These are phyloP conservation scores for Mylabris sibirica DNA, from an alignment of 2,888 invertebrate species.

Conservation along the genomic window DNA sequence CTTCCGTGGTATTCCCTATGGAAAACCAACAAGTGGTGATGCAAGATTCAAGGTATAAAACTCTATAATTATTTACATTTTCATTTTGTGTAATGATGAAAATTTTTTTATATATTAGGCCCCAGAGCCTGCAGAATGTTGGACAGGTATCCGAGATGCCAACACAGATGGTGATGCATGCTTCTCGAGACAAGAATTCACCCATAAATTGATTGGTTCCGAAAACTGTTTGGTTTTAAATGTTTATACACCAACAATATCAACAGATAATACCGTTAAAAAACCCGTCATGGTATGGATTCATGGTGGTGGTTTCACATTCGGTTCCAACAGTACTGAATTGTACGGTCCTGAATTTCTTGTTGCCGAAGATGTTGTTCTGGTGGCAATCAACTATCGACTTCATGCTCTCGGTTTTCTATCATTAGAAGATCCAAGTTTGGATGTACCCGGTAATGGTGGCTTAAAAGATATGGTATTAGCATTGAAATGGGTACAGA, in stretches of 20 bases:
- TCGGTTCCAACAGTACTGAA: constrained; percentile 52
- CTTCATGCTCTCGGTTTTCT: constrained; percentile 61
- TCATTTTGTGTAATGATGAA: no score
- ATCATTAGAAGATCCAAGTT: constrained; percentile 60
- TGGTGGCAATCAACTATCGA: constrained; percentile 58
- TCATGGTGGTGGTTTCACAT: constrained; percentile 59
- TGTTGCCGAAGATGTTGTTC: constrained; percentile 54
- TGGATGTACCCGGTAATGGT: constrained; percentile 64
- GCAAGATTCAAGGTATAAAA: background rate
- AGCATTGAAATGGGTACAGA: constrained; percentile 64
- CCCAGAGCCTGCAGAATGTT: constrained; percentile 55
- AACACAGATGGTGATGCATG: constrained; percentile 53
- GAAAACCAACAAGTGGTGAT: background rate
- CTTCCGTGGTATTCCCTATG: background rate
- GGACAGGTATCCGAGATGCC: constrained; percentile 55
- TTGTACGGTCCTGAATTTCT: constrained; percentile 56
- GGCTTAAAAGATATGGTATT: constrained; percentile 64
- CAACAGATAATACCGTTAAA: constrained; percentile 2
- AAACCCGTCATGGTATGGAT: constrained; percentile 61
- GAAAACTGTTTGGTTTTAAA: constrained; percentile 25
- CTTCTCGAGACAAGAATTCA: constrained; percentile 47
- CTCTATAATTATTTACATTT: background rate
- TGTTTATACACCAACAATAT: constrained; percentile 21
- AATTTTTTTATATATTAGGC: constrained; percentile 43
- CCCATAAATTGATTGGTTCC: constrained; percentile 51